These are phyloP conservation scores for Halictus quadricinctus DNA, from an alignment of 2,888 invertebrate species.

Conservation along the genomic window DNA sequence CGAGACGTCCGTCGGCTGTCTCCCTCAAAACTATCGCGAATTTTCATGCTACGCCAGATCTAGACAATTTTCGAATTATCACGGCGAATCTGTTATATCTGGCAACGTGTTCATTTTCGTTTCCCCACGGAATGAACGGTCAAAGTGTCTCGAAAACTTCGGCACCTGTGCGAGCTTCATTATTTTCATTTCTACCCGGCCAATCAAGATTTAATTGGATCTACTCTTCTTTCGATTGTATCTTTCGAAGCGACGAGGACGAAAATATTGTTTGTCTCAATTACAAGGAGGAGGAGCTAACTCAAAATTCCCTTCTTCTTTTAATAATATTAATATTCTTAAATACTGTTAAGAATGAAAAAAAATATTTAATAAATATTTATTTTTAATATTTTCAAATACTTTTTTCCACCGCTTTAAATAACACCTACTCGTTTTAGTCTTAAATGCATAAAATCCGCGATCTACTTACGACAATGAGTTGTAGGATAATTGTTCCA, in stretches of 20 bases:
- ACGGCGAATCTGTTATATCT: background rate
- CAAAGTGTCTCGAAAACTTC: background rate
- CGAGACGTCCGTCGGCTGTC: constrained; percentile 19
- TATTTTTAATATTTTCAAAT: too few relatives aligned
- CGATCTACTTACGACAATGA: too few relatives aligned
- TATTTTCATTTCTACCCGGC: background rate
- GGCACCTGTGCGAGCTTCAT: background rate
- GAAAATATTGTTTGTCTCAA: too few relatives aligned
- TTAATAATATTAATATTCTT: too few relatives aligned
- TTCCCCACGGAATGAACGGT: background rate
- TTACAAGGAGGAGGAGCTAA: too few relatives aligned
- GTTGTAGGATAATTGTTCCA: too few relatives aligned
- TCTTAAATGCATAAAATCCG: too few relatives aligned
- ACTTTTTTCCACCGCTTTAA: too few relatives aligned
- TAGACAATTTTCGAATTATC: background rate
- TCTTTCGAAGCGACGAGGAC: background rate
- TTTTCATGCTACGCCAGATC: background rate
- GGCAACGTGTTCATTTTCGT: background rate
- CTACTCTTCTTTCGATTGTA: background rate
- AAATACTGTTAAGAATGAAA: too few relatives aligned
- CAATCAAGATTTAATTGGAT: background rate
- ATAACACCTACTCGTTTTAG: too few relatives aligned
- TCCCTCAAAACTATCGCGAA: background rate
- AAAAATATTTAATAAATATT: too few relatives aligned
- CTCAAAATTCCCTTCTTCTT: too few relatives aligned